These are phyloP conservation scores for Trachops cirrhosus DNA, from an alignment of 2,797 vertebrate species.

Conservation along the genomic window DNA sequence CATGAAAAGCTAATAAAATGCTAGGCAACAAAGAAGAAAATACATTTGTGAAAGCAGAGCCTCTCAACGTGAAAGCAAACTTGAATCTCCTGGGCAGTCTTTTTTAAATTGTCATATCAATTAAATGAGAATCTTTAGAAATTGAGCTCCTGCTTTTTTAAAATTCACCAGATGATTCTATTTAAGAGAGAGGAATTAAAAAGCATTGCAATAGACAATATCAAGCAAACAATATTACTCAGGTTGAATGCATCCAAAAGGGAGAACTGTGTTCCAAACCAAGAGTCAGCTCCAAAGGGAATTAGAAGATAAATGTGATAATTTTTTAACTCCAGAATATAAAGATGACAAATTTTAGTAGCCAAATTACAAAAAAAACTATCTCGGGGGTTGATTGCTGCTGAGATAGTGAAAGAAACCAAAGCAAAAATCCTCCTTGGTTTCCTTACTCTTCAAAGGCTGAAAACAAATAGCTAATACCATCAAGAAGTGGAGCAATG, in stretches of 20 bases:
- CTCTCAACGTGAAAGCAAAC: background rate
- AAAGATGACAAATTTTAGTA: background rate
- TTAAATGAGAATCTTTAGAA: constrained; percentile 36
- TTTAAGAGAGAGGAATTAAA: constrained; percentile 26
- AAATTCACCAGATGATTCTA: constrained; percentile 6
- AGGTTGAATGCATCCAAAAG: background rate
- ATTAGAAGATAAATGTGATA: background rate
- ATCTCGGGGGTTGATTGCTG: background rate
- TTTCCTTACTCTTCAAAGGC: background rate
- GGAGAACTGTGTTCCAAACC: background rate
- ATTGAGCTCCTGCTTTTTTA: background rate
- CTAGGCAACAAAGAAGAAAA: background rate
- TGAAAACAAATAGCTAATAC: background rate
- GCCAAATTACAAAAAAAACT: background rate
- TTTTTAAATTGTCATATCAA: background rate
- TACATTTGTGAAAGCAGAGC: background rate
- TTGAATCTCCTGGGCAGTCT: background rate
- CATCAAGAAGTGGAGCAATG: background rate
- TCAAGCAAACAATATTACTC: constrained; percentile 22
- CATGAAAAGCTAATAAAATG: constrained; percentile 2
- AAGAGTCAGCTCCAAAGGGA: background rate
- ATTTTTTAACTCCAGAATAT: background rate
- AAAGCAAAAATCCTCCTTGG: background rate
- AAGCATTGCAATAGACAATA: background rate
- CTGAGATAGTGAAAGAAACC: background rate